These are phyloP conservation scores for Pluvialis apricaria DNA, from an alignment of 2,113 vertebrate genomes.

Conservation along the genomic window DNA sequence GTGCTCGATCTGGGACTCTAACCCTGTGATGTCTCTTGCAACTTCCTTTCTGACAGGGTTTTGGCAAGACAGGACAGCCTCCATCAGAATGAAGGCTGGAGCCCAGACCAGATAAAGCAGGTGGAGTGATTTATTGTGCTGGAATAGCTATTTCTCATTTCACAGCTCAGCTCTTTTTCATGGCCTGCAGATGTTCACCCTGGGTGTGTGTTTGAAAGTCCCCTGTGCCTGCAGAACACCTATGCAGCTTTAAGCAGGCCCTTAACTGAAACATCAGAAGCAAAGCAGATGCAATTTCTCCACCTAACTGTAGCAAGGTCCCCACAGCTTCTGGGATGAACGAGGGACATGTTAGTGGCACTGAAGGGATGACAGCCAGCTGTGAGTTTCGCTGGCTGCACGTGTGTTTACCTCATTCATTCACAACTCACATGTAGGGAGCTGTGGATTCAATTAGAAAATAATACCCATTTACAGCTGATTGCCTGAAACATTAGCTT, in stretches of 20 bases:
- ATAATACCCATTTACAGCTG: constrained; percentile 53
- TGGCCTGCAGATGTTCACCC: neutral
- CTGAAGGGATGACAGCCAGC: neutral
- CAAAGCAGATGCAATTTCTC: neutral
- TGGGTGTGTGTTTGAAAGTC: neutral
- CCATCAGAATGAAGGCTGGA: neutral
- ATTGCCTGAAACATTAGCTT: constrained; percentile 61
- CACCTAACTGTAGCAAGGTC: neutral
- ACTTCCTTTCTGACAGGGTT: neutral
- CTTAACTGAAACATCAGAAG: neutral
- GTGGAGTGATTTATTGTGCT: neutral
- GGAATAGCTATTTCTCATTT: neutral
- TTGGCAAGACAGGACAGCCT: neutral
- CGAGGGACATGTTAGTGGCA: neutral
- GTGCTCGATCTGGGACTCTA: neutral
- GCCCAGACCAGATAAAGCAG: neutral
- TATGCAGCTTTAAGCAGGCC: neutral
- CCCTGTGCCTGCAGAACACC: neutral
- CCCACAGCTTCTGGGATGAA: neutral
- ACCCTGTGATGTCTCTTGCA: neutral
- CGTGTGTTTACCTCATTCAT: constrained; percentile 52
- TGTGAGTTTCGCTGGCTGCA: neutral
- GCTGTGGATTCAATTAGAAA: constrained; percentile 53
- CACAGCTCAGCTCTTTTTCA: neutral
- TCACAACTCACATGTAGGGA: constrained; percentile 55